These are phyloP conservation scores for Hephaestus fuliginosus DNA, from an alignment of 2,797 vertebrate species.

Conservation along the genomic window DNA sequence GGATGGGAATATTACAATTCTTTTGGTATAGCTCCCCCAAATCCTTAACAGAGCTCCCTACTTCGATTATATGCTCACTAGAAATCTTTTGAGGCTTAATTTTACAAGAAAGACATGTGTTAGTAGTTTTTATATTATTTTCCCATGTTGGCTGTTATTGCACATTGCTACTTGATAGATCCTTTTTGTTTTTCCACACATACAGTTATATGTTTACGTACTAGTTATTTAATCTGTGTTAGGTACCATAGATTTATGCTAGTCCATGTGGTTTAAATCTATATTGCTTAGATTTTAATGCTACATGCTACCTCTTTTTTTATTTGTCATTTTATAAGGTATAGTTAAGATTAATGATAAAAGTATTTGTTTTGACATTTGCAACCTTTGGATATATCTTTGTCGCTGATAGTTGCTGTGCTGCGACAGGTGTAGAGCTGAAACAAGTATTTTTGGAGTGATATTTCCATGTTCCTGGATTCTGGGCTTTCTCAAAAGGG, in stretches of 20 bases:
- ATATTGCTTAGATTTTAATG: too few species aligned
- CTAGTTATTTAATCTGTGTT: not conserved
- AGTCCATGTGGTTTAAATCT: not conserved
- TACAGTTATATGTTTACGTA: not conserved
- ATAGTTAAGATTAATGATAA: not conserved
- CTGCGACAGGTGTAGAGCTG: too few species aligned
- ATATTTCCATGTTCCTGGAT: too few species aligned
- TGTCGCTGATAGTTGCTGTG: not conserved
- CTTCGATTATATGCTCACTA: not conserved
- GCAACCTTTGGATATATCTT: not conserved
- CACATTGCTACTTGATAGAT: not conserved
- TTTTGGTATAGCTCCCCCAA: slow-evolving; percentile 50
- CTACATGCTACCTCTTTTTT: too few species aligned
- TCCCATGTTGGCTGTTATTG: not conserved
- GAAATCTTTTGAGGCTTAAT: slow-evolving; percentile 30
- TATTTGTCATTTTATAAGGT: not conserved
- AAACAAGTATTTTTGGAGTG: too few species aligned
- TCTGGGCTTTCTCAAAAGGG: too few species aligned
- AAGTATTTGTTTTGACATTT: not conserved
- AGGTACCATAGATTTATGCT: not conserved
- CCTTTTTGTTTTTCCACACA: not conserved
- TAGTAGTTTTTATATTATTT: not conserved
- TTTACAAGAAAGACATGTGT: slow-evolving; percentile 28
- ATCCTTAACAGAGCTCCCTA: slow-evolving; percentile 23
- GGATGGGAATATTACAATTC: slow-evolving; percentile 51